Conservation (phyloP, 53 echinoderm and acorn worm species). For the Pentamera pediparva region DNA sequence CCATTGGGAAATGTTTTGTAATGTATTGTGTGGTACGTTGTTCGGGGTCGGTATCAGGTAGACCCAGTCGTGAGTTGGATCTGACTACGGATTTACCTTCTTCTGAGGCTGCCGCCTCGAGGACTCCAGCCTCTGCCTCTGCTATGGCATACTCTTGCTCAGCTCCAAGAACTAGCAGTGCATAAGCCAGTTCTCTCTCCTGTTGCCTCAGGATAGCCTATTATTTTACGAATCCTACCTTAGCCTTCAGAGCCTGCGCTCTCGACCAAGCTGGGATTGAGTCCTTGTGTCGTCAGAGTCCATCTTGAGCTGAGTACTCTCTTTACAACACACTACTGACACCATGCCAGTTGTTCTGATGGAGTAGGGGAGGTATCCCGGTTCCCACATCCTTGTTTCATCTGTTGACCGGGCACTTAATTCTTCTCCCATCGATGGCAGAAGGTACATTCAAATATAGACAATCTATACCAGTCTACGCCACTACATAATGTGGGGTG, state of each 20-base stretch:
- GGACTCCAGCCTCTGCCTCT: conserved; percentile 40
- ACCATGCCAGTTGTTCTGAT: no score
- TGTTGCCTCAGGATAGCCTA: conserved; percentile 42
- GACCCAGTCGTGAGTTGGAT: conserved; percentile 19
- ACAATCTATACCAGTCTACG: no score
- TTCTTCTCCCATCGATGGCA: no score
- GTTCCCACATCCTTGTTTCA: no score
- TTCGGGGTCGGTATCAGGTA: conserved; percentile 30
- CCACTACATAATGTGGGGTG: no score
- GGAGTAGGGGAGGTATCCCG: no score
- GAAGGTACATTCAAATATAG: no score
- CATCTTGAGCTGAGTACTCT: no score
- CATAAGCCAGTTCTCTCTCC: conserved; percentile 43
- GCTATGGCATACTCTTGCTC: conserved; percentile 57
- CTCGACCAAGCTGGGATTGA: conserved; percentile 36
- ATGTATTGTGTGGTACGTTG: conserved; percentile 37
- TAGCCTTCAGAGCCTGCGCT: conserved; percentile 51
- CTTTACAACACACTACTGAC: no score
- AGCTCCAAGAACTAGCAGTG: conserved; percentile 50
- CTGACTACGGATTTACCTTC: conserved; percentile 11
- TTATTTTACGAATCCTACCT: conserved; percentile 39
- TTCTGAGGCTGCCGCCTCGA: conserved; percentile 37
- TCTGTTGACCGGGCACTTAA: no score
- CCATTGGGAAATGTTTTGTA: conserved; percentile 1
- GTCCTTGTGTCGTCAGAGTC: conserved; percentile 29